Base-by-base conservation (phyloP, 2,797 vertebrate genomes). In the Onychomys torridus region DNA sequence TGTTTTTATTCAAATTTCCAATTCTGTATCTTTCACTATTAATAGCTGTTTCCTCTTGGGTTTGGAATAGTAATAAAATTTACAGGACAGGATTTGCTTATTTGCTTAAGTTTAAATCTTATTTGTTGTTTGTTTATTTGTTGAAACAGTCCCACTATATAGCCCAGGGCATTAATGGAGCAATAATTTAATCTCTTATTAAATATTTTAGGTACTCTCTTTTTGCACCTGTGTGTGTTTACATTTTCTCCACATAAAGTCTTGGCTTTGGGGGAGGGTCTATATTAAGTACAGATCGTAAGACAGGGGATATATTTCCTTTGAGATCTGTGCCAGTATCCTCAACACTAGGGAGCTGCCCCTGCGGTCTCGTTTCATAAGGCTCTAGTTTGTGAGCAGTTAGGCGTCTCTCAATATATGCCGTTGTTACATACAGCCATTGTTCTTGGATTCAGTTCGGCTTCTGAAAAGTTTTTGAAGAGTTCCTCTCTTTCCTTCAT, bases 121-220 rank as follows among this genome's bases (percentile, higher is more conserved):
- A 32, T 49, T 71, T 43, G 29, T 59, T 55, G 16, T 87, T 88
- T 57, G 29, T 52, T 79, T 61, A 49, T 49, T 52, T 52, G 32
- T 63, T 76, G 73, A 63, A 46, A 77, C 57, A 77, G 40, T 49
- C 57, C 78, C 21, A n/a, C 40, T 49, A 17, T 49, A 46, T 34
- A 90, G 73, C 32, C 40, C 32, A 49, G 40, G 55, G 37, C 67
- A 82, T 81, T 93, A 96, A 91, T 93, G 55, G n/a, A 52, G 46
- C 4, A 82, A 17, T 89, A 61, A 61, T 83, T 83, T 61, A 61
- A 63, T 65, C 19, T 3, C 7, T 94, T 90, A 79, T 93, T 69
- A 89, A 75, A 83, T 78, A 92, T 78, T 55, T 11, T 75, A 34
- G 34, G n/a, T 63, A 90, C 8, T 90, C 63, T 75, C 19, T 83